Base-by-base conservation (phyloP, 2,797 vertebrate genomes). In the Heterohyrax brucei region DNA sequence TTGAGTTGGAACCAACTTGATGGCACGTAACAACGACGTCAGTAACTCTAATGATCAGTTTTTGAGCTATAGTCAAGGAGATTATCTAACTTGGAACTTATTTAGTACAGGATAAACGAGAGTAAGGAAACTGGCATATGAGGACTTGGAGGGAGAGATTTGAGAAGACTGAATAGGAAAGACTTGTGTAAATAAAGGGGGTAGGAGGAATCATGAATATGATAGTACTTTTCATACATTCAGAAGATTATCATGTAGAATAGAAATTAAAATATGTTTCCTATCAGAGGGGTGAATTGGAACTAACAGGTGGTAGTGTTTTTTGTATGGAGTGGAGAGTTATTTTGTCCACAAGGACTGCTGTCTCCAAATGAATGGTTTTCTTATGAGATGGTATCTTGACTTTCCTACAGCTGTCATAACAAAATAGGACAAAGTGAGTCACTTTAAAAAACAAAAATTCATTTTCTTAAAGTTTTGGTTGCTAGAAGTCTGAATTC, bases 251-350 rank as follows among this genome's bases (percentile, higher is more conserved):
- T 78, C n/a, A 3, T 44, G 13, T 70, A 78, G 70, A 93, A 24
- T 7, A 66, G 78, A 87, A 84, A 70, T 72, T 85, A 87, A 92
- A 87, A 22, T 76, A 0, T 86, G 59, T 62, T 87, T 93, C 85
- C 30, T 62, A 16, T 44, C n/a, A 64, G 72, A 91, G 70, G 56
- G 10, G 28, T 76, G 56, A 70, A 70, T 50, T 46, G 56, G 73
- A 89, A 78, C 44, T 12, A 79, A 46, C 24, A 81, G 59, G 12
- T 75, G 24, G 21, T 75, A 21, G 21, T 53, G 22, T 5, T 75
- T 80, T 80, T 81, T 64, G 44, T 89, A 94, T 59, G 77, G 75
- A 21, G 22, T 68, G 73, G 89, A 80, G 72, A 91, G 30, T 78
- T 80, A 33, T 26, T 79, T 91, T 94, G 53, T 97, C 80, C 66